Evolutionary conservation across 2,797 vertebrate species (phyloP).

Genomic region (Percopsis omiscomaycus): DNA sequence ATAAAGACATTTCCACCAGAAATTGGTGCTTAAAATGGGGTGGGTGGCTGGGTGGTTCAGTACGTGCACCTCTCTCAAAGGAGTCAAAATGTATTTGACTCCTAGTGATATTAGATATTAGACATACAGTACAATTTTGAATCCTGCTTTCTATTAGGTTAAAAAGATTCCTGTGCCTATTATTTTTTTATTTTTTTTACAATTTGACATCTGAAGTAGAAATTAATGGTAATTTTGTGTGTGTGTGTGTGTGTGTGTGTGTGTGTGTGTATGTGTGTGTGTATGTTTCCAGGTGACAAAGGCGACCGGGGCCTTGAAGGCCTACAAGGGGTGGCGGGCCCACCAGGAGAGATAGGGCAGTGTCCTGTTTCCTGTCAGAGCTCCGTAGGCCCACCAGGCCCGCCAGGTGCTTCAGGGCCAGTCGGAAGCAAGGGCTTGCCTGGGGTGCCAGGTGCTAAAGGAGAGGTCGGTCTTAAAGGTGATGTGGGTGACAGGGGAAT

Average conservation of each 20-base stretch:
- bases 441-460: slow-evolving; percentile 55
- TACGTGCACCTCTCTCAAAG: no score
- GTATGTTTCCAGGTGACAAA: slow-evolving; percentile 69
- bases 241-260: slow-evolving; percentile 5
- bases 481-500: slow-evolving; percentile 64
- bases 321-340: slow-evolving; percentile 55
- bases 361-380: slow-evolving; percentile 64
- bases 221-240: background rate
- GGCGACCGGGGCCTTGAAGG: slow-evolving; percentile 66
- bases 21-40: no score
- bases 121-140: no score
- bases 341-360: slow-evolving; percentile 62
- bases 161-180: no score
- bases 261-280: slow-evolving; percentile 10
- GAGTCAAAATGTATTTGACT: no score
- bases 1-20: no score
- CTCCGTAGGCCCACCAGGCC: slow-evolving; percentile 53
- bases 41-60: no score
- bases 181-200: no score
- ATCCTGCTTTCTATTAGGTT: no score
- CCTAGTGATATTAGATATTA: no score
- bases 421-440: slow-evolving; percentile 64
- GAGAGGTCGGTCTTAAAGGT: slow-evolving; percentile 59
- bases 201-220: background rate
- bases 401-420: slow-evolving; percentile 60